These are phyloP conservation scores for Harpegnathos saltator DNA, from an alignment of 1,140 invertebrate genomes.

Conservation along the genomic window DNA sequence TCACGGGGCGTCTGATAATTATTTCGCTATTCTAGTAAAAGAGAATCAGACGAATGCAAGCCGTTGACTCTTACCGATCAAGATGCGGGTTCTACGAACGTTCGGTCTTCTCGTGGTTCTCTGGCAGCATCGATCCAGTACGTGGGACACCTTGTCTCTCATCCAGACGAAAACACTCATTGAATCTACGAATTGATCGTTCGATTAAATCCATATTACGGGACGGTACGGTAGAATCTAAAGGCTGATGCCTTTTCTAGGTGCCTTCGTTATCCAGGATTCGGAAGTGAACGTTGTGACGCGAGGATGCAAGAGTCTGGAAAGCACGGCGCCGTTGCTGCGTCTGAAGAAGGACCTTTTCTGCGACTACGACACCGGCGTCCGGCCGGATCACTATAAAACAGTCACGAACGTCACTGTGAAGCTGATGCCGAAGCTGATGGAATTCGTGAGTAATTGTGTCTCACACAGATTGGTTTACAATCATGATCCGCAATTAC, in stretches of 20 bases:
- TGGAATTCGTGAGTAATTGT: slow-evolving; percentile 85
- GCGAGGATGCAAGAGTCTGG: slow-evolving; percentile 73
- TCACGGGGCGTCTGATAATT: slow-evolving; percentile 62
- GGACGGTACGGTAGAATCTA: not conserved
- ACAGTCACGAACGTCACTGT: slow-evolving; percentile 83
- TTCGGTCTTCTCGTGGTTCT: slow-evolving; percentile 44
- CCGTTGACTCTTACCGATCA: slow-evolving; percentile 50
- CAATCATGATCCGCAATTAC: not conserved
- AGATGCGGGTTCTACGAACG: slow-evolving; percentile 59
- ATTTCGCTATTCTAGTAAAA: slow-evolving; percentile 10
- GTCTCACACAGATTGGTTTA: not conserved
- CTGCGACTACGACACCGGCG: slow-evolving; percentile 84
- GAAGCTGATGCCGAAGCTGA: slow-evolving; percentile 84
- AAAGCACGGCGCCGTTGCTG: slow-evolving; percentile 60
- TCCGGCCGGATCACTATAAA: slow-evolving; percentile 83
- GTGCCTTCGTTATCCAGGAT: not conserved
- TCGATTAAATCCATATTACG: not conserved
- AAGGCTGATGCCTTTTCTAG: not conserved
- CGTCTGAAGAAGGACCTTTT: slow-evolving; percentile 84
- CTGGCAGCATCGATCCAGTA: slow-evolving; percentile 44
- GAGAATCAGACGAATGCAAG: slow-evolving; percentile 59
- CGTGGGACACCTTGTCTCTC: slow-evolving; percentile 22
- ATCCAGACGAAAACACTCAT: not conserved
- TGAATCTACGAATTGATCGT: not conserved
- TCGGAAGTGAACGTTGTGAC: not conserved